Evolutionary conservation across 2,888 invertebrate genomes (phyloP).

Genomic region (Caenorhabditis sp.): DNA sequence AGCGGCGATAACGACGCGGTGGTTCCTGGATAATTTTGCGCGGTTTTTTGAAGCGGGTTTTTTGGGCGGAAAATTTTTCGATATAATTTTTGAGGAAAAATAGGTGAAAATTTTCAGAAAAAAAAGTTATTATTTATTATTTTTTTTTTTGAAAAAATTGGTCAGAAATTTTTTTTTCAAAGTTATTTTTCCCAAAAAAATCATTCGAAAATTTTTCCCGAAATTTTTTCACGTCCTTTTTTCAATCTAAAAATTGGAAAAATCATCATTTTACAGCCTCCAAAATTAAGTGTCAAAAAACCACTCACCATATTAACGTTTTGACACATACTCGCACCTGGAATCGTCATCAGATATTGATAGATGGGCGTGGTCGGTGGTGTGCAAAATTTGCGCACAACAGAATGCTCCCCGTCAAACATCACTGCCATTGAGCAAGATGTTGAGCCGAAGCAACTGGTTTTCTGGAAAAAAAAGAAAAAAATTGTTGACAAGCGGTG

Average conservation of each 20-base stretch:
- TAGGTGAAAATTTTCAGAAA: no score
- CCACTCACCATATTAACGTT: constrained; percentile 57
- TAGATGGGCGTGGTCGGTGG: constrained; percentile 62
- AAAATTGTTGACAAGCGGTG: background rate
- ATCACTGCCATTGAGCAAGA: constrained; percentile 50
- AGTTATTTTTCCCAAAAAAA: no score
- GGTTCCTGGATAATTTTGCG: no score
- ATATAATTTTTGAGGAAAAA: background rate
- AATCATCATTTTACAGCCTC: background rate
- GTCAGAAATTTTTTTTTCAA: no score
- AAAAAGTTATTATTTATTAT: no score
- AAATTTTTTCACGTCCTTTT: no score
- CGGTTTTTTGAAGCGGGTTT: no score
- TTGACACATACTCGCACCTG: constrained; percentile 64
- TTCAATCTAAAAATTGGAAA: no score
- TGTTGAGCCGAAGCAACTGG: constrained; percentile 32
- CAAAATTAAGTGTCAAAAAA: background rate
- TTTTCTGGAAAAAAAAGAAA: constrained; percentile 18
- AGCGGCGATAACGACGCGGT: constrained; percentile 4
- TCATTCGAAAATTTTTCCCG: no score
- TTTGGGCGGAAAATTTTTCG: background rate
- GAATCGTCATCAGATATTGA: constrained; percentile 65
- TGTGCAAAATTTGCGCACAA: constrained; percentile 67
- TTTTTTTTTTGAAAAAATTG: no score
- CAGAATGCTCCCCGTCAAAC: constrained; percentile 27